Evolutionary conservation across 2,888 invertebrate species (phyloP).

Genomic region (Aporophyla nigra): DNA sequence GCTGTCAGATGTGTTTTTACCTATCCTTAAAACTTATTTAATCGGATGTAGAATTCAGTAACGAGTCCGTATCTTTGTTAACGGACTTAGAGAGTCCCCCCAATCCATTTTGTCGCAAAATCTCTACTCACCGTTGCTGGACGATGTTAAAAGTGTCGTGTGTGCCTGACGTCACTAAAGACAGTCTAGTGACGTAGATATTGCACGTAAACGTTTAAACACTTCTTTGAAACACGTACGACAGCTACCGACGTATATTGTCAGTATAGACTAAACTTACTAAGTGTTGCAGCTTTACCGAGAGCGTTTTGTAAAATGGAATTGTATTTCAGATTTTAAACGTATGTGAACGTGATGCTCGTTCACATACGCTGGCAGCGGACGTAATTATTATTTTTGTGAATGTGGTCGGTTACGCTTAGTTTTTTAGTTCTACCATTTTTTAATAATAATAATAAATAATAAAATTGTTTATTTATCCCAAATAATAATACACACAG

Average conservation of each 20-base stretch:
- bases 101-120: background rate
- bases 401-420: background rate
- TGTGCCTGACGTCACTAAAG: conserved; percentile 20
- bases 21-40: no score
- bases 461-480: no score
- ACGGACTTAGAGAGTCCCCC: no score
- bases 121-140: background rate
- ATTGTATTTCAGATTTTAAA: background rate
- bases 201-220: conserved; percentile 8
- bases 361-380: no score
- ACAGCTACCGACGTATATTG: background rate
- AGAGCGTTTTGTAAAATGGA: background rate
- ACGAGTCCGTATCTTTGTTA: no score
- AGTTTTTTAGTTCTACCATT: background rate
- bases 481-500: no score
- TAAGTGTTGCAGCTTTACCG: background rate
- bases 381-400: background rate
- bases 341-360: background rate
- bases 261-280: background rate
- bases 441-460: no score
- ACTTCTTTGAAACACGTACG: conserved; percentile 23
- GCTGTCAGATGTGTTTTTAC: no score
- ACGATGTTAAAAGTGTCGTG: background rate
- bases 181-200: conserved; percentile 26
- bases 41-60: no score